Conservation (phyloP, 2,113 vertebrate genomes). For the Hylia prasina region DNA sequence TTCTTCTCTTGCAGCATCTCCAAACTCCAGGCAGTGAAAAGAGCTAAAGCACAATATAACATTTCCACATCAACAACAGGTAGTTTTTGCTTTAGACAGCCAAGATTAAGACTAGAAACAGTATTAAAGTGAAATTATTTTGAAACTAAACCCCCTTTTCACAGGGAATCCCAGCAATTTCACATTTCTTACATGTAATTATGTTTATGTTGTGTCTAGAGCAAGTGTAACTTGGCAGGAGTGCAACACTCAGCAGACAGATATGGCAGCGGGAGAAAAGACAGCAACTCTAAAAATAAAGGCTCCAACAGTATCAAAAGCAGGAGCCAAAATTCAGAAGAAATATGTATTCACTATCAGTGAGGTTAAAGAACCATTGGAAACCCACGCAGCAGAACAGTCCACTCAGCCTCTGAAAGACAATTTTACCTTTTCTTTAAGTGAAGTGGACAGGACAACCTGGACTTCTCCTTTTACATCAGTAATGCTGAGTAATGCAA, state of each 20-base stretch:
- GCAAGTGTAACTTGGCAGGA: constrained; percentile 50
- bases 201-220: constrained; percentile 57
- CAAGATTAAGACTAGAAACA: not conserved
- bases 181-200: not conserved
- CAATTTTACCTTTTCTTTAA: not conserved
- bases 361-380: not conserved
- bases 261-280: constrained; percentile 45
- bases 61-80: not conserved
- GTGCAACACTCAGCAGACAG: constrained; percentile 27
- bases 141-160: not conserved
- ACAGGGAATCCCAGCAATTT: not conserved
- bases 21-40: not conserved
- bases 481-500: not conserved
- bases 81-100: not conserved
- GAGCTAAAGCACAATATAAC: not conserved
- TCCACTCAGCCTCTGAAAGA: not conserved
- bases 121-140: not conserved
- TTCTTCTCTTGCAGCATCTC: not conserved
- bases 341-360: not conserved
- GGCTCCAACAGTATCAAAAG: not conserved
- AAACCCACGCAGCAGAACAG: not conserved
- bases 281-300: constrained; percentile 63
- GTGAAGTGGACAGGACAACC: not conserved
- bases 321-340: not conserved
- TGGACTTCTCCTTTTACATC: not conserved